Base-by-base conservation (phyloP, 2,113 vertebrate species). In the Symphodus melops region DNA sequence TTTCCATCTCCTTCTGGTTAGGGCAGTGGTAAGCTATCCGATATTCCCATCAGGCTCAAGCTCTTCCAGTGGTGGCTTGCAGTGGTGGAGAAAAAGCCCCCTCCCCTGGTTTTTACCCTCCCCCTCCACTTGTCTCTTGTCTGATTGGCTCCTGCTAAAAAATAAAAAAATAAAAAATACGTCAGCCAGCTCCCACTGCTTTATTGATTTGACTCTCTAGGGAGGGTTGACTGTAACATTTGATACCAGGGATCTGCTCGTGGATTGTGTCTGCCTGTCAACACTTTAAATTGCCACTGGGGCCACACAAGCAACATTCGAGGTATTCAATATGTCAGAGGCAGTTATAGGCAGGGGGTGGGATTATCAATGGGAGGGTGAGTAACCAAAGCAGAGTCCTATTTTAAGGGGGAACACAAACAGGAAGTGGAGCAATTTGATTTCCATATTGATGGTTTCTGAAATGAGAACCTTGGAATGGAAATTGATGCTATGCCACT, bases 311-410 rank as follows among this genome's bases (percentile, higher is more conserved):
- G 57, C 42, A 78, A 84, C 63, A 81, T 70, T 59, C 9, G 41
- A 90, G 86, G 81, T 68, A 80, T 89, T 91, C 84, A 82, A 82
- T 84, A 86, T 82, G 87, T 91, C 87, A 88, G 81, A 75, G 56
- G 58, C 82, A 72, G 77, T 90, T 90, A 84, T 77, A 88, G 65
- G 68, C 67, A 17, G 68, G 8, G 36, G 79, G 75, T 10, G 69
- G 75, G 25, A 87, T 84, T 82, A 77, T 88, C 75, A 87, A 68
- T 74, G 56, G 79, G 61, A 76, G 65, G 76, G 60, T 63, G 65
- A 75, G 56, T 76, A 85, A 81, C 72, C 25, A 83, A 61, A 75
- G 48, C 16, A 11, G 68, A 0, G 5, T 4, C 41, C 41, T 39
- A 62, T 79, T 75, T 77, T 69, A 39, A 19, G 28, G 56, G 33